Base-by-base conservation (phyloP, 1,140 invertebrate genomes). In the Trypoxylus dichotomus region DNA sequence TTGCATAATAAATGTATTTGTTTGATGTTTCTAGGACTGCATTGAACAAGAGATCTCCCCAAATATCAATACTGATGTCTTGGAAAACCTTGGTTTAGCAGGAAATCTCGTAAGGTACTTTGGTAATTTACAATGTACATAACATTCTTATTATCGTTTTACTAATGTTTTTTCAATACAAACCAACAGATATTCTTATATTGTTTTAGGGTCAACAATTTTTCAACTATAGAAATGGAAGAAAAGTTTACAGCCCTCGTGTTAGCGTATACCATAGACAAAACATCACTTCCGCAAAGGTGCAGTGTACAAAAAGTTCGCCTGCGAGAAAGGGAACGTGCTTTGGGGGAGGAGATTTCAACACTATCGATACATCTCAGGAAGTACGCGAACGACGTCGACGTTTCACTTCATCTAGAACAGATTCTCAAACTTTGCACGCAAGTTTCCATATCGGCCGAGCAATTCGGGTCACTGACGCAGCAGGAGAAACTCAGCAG, bases 401-500 rank as follows among this genome's bases (percentile, higher is more conserved):
- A 73, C 71, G 25, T 73, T 19, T 37, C 71, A 13, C 8, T n/a
- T 2, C 27, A 41, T 5, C 15, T 73, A 11, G 71, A 73, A 21
- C 27, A 41, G 10, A 19, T 73, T n/a, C 71, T 73, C 71, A 73
- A 27, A 1, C 27, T 73, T 15, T 73, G 71, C 37, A 73, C 21
- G 15, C 71, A 73, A 41, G 21, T 73, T n/a, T 73, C 71, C 71
- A 73, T 73, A 42, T 73, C 71, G 71, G 71, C 71, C 71, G 71
- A 32, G 71, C 71, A 42, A 15, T 73, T 32, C 71, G 71, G 71
- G n/a, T 32, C 71, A 3, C 37, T 73, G 71, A 73, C 15, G 37
- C 71, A 37, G 15, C 29, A 73, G n/a, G 15, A 37, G 7, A 10
- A 32, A 13, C 25, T n/a, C 13, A 21, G n/a, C 27, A 73, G 7